These are phyloP conservation scores for Ophion ventricosus DNA, from an alignment of 2,888 invertebrate genomes.

Conservation along the genomic window DNA sequence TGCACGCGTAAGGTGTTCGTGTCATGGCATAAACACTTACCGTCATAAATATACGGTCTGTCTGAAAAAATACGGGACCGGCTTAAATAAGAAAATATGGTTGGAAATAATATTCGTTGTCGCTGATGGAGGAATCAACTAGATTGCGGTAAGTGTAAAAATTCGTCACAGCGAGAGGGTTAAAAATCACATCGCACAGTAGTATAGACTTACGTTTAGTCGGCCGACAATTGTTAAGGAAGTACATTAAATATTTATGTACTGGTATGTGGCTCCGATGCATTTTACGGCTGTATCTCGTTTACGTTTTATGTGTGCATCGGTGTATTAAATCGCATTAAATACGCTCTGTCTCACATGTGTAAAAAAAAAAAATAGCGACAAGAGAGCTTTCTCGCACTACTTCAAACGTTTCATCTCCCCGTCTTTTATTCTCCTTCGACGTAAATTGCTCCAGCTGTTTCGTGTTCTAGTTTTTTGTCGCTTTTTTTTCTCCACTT, in stretches of 20 bases:
- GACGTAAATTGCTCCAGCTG: constrained; percentile 30
- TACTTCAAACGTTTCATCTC: not conserved
- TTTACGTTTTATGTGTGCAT: not conserved
- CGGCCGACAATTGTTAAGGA: not conserved
- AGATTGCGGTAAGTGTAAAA: not conserved
- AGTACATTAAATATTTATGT: not conserved
- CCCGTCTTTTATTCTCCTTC: constrained; percentile 25
- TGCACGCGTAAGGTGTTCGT: not conserved
- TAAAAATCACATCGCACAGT: not conserved
- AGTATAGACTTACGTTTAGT: not conserved
- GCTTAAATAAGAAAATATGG: not conserved
- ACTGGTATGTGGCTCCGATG: not conserved
- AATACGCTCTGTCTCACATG: constrained; percentile 10
- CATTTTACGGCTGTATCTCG: not conserved
- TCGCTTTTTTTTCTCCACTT: constrained; percentile 6
- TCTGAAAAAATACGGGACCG: not conserved
- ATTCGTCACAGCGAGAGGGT: not conserved
- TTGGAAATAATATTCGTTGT: not conserved
- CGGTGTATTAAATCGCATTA: constrained; percentile 5
- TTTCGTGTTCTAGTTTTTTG: constrained; percentile 25
- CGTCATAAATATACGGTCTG: not conserved
- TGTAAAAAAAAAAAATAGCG: constrained; percentile 8
- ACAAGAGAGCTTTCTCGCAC: not conserved
- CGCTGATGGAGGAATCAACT: not conserved
- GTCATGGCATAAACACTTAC: not conserved